A percentile compares a stretch with the other conserved stretches of the same genome.
phyloP scores from a whole-genome alignment of 2,113 vertebrate species.

The Stegastes partitus region DNA sequence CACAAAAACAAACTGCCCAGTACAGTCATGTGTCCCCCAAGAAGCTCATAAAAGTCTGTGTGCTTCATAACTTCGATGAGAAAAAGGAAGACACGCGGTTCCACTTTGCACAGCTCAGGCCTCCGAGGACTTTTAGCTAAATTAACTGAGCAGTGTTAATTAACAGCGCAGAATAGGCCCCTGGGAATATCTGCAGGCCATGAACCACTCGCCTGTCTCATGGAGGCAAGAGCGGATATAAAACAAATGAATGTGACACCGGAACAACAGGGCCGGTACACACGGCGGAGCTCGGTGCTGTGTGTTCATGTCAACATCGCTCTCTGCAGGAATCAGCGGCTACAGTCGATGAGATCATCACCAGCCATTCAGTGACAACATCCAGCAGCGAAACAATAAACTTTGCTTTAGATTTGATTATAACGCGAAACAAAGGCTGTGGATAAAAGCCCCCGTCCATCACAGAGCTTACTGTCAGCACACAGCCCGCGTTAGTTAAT shows the following conservation, averaged over 20 bases:
- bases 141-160: conserved; percentile 67
- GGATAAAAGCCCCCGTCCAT: neutral
- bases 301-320: neutral
- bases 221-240: neutral
- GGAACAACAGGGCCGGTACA: neutral
- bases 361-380: neutral
- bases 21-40: neutral
- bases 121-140: conserved; percentile 52
- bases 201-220: neutral
- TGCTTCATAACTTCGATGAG: neutral
- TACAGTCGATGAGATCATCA: conserved; percentile 17
- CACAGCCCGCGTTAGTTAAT: neutral
- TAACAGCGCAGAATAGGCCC: conserved; percentile 36
- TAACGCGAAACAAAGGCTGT: neutral
- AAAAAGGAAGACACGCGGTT: conserved; percentile 14
- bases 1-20: neutral
- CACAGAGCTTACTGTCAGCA: neutral
- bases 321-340: neutral
- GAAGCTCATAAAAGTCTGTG: neutral
- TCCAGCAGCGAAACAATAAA: neutral
- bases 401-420: neutral
- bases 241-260: neutral
- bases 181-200: conserved; percentile 21
- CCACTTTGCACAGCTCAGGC: conserved; percentile 22
- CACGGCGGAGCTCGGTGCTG: neutral